Evolutionary conservation across 2,113 vertebrate species (phyloP), one percentile per base, ranked within the genome.

Genomic region (Paralichthys olivaceus): DNA sequence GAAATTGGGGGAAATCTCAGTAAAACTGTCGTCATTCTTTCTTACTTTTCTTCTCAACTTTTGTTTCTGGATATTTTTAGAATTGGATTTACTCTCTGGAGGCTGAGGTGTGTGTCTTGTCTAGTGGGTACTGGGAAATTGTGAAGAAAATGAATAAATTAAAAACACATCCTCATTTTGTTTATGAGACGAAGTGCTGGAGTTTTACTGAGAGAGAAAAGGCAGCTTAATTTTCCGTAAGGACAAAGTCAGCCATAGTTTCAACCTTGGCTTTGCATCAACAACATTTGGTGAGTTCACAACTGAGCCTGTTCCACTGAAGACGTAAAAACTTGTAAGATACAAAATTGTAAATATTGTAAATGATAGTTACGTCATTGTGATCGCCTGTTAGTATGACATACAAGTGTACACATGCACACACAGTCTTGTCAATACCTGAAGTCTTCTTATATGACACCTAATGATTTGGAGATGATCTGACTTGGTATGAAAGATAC

Each of bases 231-330:
- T 73, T 66, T 79, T 63, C 68, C 7, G 26, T 57, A 13, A 55
- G 57, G 55, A 55, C 45, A 72, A 79, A 79, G 20, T 51, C 19
- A 56, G 2, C 17, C 19, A 63, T n/a, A 56, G 22, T 69, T 69
- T 69, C 3, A 19, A 12, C 56, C n/a, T 62, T 43, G 43, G 34
- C 49, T 73, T 53, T 32, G 19, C 45, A 65, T 70, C 34, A 77
- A 25, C 32, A 51, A n/a, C 43, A 72, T 77, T 25, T 56, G 28
- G 23, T 69, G 37, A 26, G 15, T 66, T 45, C 26, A n/a, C 23
- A 55, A 29, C 22, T 34, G 37, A 63, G 54, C 22, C 51, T 28
- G 7, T 51, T 28, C 8, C 58, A 28, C 34, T 54, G 69, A 7
- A 28, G 58, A 60, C 43, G 4, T 62, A 37, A 60, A 2, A 25